phyloP scores from a whole-genome alignment of 1,140 invertebrate genomes.

The Sarcophaga peregrina region DNA sequence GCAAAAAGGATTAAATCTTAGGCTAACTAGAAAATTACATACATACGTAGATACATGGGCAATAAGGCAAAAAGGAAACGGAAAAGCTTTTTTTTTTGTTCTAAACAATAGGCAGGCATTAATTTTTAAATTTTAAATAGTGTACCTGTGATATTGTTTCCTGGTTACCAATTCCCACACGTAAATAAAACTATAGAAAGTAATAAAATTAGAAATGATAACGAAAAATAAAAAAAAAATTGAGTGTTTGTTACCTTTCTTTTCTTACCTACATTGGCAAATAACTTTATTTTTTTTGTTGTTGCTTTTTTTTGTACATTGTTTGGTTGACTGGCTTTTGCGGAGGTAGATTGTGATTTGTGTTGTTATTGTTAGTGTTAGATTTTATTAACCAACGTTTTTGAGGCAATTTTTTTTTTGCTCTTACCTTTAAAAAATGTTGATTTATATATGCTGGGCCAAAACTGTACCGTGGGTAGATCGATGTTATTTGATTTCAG shows the following conservation, averaged over 20 bases:
- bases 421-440: no score
- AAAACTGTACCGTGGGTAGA: no score
- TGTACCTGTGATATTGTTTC: neutral
- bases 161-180: constrained; percentile 2
- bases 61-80: neutral
- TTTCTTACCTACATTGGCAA: constrained; percentile 16
- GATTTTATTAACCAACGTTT: neutral
- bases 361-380: constrained; percentile 4
- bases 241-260: neutral
- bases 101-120: no score
- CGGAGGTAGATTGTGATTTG: neutral
- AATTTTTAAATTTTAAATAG: neutral
- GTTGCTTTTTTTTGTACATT: no score
- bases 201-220: neutral
- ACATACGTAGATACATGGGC: no score
- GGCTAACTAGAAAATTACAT: neutral
- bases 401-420: no score
- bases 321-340: neutral
- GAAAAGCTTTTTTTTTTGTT: neutral
- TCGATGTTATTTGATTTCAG: no score
- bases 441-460: no score
- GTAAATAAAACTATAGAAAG: neutral
- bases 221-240: neutral
- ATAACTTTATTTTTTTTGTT: neutral
- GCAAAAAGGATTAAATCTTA: neutral